phyloP scores from a whole-genome alignment of 2,797 vertebrate species.

The Etheostoma nigrum region DNA sequence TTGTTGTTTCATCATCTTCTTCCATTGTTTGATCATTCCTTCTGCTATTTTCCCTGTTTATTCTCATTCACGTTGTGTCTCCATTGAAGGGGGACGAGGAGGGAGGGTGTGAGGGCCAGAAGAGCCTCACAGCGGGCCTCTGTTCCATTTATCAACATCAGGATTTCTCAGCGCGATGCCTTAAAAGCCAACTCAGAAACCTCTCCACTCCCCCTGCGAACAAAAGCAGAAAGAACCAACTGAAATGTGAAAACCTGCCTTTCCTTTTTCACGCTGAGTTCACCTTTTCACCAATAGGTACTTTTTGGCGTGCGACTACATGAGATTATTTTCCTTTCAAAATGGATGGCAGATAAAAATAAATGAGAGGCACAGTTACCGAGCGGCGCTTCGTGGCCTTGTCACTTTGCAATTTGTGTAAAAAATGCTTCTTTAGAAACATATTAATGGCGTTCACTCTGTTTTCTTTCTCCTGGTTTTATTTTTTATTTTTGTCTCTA shows the following conservation, averaged over 20 bases:
- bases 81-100: constrained; percentile 53
- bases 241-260: constrained; percentile 56
- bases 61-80: constrained; percentile 66
- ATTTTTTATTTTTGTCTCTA: constrained; percentile 15
- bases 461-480: constrained; percentile 6
- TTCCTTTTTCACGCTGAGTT: constrained; percentile 57
- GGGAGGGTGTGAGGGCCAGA: constrained; percentile 39
- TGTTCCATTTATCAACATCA: constrained; percentile 74
- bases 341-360: constrained; percentile 55
- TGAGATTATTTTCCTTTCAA: constrained; percentile 57
- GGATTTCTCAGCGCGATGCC: constrained; percentile 59
- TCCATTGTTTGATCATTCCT: constrained; percentile 38
- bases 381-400: constrained; percentile 42
- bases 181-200: constrained; percentile 71
- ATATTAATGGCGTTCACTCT: constrained; percentile 42
- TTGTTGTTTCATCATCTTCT: constrained; percentile 35
- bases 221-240: constrained; percentile 60
- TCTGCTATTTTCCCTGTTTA: constrained; percentile 37
- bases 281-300: constrained; percentile 65
- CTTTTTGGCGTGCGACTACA: constrained; percentile 30
- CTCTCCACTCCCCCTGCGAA: constrained; percentile 36
- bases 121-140: constrained; percentile 70
- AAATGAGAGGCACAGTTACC: constrained; percentile 55
- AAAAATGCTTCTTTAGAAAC: constrained; percentile 52
- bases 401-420: constrained; percentile 40